A percentile compares a stretch with the other conserved stretches of the same genome.
These are phyloP conservation scores for Hyposmocoma kahamanoa DNA, from an alignment of 1,140 invertebrate genomes.

Conservation along the genomic window DNA sequence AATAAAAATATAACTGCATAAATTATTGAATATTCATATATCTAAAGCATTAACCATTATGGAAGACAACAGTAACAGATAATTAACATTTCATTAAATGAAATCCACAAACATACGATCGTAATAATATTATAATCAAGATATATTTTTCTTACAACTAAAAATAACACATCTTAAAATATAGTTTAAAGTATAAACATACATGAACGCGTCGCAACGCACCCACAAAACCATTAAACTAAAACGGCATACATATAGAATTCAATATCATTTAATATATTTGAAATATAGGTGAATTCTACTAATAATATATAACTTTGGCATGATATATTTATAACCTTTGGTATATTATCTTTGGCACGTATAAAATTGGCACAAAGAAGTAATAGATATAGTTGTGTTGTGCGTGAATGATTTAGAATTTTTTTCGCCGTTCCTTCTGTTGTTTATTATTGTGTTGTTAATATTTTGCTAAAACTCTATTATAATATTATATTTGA, in stretches of 20 bases:
- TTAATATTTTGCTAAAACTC: conserved; percentile 1
- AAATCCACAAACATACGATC: not conserved
- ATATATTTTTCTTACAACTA: no score
- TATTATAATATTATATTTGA: no score
- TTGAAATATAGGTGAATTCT: conserved; percentile 1
- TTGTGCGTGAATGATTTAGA: conserved; percentile 32
- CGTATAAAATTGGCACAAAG: conserved; percentile 15
- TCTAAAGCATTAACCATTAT: no score
- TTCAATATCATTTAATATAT: not conserved
- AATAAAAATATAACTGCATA: no score
- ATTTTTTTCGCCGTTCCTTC: conserved; percentile 15
- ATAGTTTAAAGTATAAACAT: conserved; percentile 50
- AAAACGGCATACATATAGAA: not conserved
- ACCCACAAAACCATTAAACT: conserved; percentile 27
- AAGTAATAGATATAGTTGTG: conserved; percentile 19
- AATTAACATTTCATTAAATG: conserved; percentile 29
- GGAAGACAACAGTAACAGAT: conserved; percentile 53
- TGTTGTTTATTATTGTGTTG: not conserved
- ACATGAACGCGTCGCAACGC: conserved; percentile 66
- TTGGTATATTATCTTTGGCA: conserved; percentile 24
- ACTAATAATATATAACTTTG: conserved; percentile 7
- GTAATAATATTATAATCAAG: conserved; percentile 9
- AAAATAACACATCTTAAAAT: conserved; percentile 29
- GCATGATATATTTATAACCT: conserved; percentile 3
- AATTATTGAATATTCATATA: no score